Conservation (phyloP, 2,888 invertebrate genomes). For the Thysanoteuthis rhombus region DNA sequence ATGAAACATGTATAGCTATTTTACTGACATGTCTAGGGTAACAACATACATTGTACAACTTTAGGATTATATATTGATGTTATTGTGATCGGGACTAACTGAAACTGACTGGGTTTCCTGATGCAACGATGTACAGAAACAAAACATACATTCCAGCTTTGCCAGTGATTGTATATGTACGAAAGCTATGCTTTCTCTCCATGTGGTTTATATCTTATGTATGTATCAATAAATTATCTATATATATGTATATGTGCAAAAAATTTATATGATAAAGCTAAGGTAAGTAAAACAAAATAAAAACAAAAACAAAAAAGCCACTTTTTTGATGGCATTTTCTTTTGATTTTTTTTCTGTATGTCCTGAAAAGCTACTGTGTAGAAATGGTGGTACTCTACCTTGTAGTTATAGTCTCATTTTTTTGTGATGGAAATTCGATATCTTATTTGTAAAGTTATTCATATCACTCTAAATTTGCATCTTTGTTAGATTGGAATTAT, state of each 20-base stretch:
- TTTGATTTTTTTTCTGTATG: background rate
- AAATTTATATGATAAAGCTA: background rate
- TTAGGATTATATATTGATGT: constrained; percentile 12
- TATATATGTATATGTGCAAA: constrained; percentile 12
- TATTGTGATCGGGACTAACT: constrained; percentile 12
- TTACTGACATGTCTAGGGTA: background rate
- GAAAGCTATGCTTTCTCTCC: constrained; percentile 12
- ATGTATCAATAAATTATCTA: constrained; percentile 12
- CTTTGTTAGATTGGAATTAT: background rate
- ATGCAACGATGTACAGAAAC: constrained; percentile 12
- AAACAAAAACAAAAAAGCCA: background rate
- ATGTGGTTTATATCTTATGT: background rate
- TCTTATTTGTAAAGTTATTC: constrained; percentile 12
- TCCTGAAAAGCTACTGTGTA: background rate
- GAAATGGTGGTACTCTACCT: background rate
- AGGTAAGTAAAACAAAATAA: background rate
- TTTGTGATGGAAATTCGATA: background rate
- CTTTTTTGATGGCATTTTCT: background rate
- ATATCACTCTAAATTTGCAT: constrained; percentile 12
- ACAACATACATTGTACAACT: background rate
- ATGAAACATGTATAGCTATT: constrained; percentile 12
- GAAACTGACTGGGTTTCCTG: constrained; percentile 12
- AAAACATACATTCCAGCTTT: constrained; percentile 12
- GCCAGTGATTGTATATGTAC: background rate
- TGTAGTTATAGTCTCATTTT: background rate